Conservation (phyloP, 2,888 invertebrate genomes). For the Polydesmus complanatus region DNA sequence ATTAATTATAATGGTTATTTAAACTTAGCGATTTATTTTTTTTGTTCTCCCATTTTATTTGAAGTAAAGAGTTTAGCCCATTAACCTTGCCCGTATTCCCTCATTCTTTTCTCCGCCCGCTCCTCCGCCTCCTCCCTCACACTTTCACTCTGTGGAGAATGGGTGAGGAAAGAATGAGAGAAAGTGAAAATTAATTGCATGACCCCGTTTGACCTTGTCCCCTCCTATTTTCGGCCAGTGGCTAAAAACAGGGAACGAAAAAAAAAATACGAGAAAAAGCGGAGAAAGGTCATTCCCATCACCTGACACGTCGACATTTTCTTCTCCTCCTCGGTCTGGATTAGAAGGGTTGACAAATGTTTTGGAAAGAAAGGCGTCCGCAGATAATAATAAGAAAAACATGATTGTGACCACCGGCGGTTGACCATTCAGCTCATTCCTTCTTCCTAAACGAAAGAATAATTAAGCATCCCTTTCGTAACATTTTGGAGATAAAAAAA, state of each 20-base stretch:
- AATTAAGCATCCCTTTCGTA: too few relatives aligned
- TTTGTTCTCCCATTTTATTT: too few relatives aligned
- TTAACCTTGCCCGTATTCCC: too few relatives aligned
- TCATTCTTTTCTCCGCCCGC: too few relatives aligned
- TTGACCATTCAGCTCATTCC: too few relatives aligned
- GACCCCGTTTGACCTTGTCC: neutral
- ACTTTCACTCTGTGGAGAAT: too few relatives aligned
- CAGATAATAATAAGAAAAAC: neutral
- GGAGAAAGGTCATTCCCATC: neutral
- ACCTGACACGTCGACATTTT: neutral
- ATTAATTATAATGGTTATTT: too few relatives aligned
- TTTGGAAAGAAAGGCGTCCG: neutral
- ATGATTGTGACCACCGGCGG: neutral
- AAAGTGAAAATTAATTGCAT: neutral
- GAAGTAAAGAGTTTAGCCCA: too few relatives aligned
- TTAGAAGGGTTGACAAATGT: neutral
- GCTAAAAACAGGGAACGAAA: neutral
- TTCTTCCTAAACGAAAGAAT: too few relatives aligned
- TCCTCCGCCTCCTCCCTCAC: too few relatives aligned
- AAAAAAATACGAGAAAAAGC: neutral
- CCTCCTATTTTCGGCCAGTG: neutral
- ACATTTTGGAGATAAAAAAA: neutral
- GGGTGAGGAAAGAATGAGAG: neutral
- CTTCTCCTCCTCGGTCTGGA: neutral
- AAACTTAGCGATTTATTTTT: too few relatives aligned